Conservation (phyloP, 2,888 invertebrate species). For the Sesamia inferens region DNA sequence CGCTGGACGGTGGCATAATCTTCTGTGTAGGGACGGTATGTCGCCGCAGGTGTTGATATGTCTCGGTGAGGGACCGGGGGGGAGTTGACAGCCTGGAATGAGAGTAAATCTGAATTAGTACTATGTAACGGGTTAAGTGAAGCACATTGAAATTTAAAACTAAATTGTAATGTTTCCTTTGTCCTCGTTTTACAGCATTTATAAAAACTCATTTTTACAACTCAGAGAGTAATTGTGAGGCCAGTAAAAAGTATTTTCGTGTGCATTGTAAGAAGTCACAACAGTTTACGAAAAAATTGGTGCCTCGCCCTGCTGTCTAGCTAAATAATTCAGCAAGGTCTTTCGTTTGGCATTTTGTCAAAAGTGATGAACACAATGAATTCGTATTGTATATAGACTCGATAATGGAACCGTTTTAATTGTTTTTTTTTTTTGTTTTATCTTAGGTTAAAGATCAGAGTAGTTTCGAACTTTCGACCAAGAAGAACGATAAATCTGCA, state of each 20-base stretch:
- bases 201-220: constrained; percentile 24
- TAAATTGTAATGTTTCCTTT: constrained; percentile 25
- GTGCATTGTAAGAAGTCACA: constrained; percentile 33
- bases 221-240: constrained; percentile 22
- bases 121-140: constrained; percentile 19
- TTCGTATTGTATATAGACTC: constrained; percentile 50
- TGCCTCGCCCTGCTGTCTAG: constrained; percentile 79
- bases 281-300: constrained; percentile 49
- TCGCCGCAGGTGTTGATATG: constrained; percentile 75
- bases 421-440: constrained; percentile 37
- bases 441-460: constrained; percentile 52
- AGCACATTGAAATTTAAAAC: constrained; percentile 25
- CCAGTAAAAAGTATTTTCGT: constrained; percentile 16
- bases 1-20: constrained; percentile 82
- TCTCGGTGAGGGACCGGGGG: constrained; percentile 86
- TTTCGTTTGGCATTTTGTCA: constrained; percentile 77
- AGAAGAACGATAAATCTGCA: constrained; percentile 34
- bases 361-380: constrained; percentile 67
- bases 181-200: constrained; percentile 12
- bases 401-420: constrained; percentile 46
- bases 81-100: constrained; percentile 89
- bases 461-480: constrained; percentile 35
- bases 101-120: constrained; percentile 42
- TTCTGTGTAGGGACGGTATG: constrained; percentile 84
- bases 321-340: constrained; percentile 78